Percentiles rank a stretch among this genome's conserved stretches.
phyloP scores from a whole-genome alignment of 2,113 vertebrate genomes.

The Cyphomyrus plagiostoma region DNA sequence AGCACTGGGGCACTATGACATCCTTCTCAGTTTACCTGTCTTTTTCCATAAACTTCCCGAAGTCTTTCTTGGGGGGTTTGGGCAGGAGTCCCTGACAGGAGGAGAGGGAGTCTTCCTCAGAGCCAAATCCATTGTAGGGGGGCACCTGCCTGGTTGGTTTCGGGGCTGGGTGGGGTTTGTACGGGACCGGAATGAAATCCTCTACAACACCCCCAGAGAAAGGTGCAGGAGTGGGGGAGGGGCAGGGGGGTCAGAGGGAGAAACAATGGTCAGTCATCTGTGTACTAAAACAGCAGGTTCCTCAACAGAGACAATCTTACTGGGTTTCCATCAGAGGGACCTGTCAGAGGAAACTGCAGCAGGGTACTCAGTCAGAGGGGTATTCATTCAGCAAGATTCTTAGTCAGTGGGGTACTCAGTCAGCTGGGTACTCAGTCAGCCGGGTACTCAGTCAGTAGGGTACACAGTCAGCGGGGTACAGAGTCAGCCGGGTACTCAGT shows the following conservation, averaged over 20 bases:
- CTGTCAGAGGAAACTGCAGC: conserved; percentile 30
- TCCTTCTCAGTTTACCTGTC: conserved; percentile 68
- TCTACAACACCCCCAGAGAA: conserved; percentile 48
- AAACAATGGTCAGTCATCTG: conserved; percentile 37
- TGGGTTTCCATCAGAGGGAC: conserved; percentile 42
- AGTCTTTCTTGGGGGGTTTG: conserved; percentile 63
- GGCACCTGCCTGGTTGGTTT: conserved; percentile 60
- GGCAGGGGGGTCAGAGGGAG: conserved; percentile 13
- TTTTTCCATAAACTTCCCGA: conserved; percentile 71
- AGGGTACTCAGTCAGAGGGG: conserved; percentile 29
- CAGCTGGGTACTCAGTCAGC: conserved; percentile 19
- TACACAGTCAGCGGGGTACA: conserved; percentile 29
- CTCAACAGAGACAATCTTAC: conserved; percentile 37
- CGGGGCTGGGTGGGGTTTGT: conserved; percentile 55
- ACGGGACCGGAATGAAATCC: conserved; percentile 71
- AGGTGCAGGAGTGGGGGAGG: conserved; percentile 11
- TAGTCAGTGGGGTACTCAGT: conserved; percentile 35
- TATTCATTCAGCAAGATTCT: conserved; percentile 34
- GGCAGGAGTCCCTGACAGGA: conserved; percentile 66
- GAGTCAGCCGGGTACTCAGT: conserved; percentile 39
- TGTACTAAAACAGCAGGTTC: conserved; percentile 33
- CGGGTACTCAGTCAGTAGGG: not conserved
- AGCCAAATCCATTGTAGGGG: conserved; percentile 85
- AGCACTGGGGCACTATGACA: not conserved
- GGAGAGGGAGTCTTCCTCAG: conserved; percentile 84